Base-by-base conservation (phyloP, 2,113 vertebrate species). In the Dipodomys spectabilis region DNA sequence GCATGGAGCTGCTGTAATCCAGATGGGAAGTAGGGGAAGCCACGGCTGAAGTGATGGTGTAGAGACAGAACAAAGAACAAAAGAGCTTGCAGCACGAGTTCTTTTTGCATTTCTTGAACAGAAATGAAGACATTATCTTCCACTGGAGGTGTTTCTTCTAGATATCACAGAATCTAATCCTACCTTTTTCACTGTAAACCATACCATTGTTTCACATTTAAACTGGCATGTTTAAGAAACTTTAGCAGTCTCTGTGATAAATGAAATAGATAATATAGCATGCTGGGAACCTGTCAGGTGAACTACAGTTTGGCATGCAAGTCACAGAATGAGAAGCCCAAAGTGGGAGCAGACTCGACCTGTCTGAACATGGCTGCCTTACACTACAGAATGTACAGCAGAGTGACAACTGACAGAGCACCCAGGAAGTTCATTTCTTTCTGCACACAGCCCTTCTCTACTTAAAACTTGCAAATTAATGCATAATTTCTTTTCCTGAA, bases 101-200 rank as follows among this genome's bases (percentile, higher is more conserved):
- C 15, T 91, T 65, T 25, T 18, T 20, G 6, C n/a, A 7, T 86
- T 91, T 94, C 53, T 30, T 32, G 60, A 86, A 74, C 32, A 89
- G 68, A 91, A 90, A 92, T 84, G 64, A 93, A 93, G 82, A 82
- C 22, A 73, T 49, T 86, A 19, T 65, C 39, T 86, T 72, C 23
- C 69, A 12, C 27, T 23, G 22, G 53, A n/a, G 90, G 64, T 45
- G 19, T 79, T 69, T 82, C 65, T 57, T 74, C 19, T 35, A 49
- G 75, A 86, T 62, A 92, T 30, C 69, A 93, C 32, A 83, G 23
- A 85, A 83, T 28, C 30, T 80, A 10, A 79, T 77, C 28, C 85
- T 85, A 87, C 82, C 73, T 82, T 60, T 11, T 85, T 57, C 68
- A 64, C 4, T 32, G 75, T 30, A 35, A 39, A 64, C 79, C 69